Conservation (phyloP, 2,888 invertebrate species). For the Papilio elwesi region DNA sequence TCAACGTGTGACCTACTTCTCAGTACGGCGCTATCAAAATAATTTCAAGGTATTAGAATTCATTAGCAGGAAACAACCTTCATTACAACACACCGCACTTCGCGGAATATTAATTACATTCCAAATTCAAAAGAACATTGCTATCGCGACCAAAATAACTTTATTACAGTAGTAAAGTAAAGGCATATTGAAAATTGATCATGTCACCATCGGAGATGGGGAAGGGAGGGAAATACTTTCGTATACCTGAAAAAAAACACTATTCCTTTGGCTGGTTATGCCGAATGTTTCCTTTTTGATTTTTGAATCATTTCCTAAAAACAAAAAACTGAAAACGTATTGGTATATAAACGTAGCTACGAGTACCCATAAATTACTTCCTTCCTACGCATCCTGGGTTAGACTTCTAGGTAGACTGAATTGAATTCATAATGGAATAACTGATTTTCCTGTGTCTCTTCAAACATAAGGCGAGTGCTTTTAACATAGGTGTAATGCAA, state of each 20-base stretch:
- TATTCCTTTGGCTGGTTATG: not conserved
- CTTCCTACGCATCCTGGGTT: too few relatives aligned
- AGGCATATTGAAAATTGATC: not conserved
- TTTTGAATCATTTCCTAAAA: too few relatives aligned
- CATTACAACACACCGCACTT: not conserved
- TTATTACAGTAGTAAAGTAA: too few relatives aligned
- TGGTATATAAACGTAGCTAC: too few relatives aligned
- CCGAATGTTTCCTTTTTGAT: not conserved
- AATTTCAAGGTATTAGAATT: slow-evolving; percentile 35
- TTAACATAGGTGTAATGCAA: too few relatives aligned
- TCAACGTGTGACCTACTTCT: slow-evolving; percentile 23
- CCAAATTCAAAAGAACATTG: not conserved
- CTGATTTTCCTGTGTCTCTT: too few relatives aligned
- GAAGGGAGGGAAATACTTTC: not conserved
- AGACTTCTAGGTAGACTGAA: too few relatives aligned
- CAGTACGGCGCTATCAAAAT: slow-evolving; percentile 25
- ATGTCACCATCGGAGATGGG: not conserved
- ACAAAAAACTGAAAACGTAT: too few relatives aligned
- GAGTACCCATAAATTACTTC: too few relatives aligned
- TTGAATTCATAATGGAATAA: too few relatives aligned
- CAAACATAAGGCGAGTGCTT: too few relatives aligned
- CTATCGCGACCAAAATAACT: too few relatives aligned
- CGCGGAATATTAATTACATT: slow-evolving; percentile 13
- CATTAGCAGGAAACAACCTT: slow-evolving; percentile 19
- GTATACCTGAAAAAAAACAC: not conserved